phyloP scores from a whole-genome alignment of 2,888 invertebrate species.

The Nudaria mundana region DNA sequence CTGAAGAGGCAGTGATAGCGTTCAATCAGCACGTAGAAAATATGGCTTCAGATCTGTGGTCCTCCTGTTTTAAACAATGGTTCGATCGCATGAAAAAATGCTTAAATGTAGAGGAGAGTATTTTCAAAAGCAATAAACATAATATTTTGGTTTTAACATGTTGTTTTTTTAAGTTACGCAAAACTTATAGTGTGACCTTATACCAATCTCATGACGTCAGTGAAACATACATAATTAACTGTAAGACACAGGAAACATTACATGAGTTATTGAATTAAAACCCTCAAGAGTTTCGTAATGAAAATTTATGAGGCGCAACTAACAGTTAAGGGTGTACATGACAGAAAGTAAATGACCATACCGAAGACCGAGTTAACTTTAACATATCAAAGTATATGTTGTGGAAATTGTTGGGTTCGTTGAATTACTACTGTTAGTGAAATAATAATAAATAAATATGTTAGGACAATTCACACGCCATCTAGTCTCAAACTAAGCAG shows the following conservation, averaged over 20 bases:
- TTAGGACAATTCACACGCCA: too few species aligned
- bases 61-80: too few species aligned
- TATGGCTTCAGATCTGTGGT: too few species aligned
- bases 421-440: background rate
- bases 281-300: constrained; percentile 9
- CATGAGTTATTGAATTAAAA: constrained; percentile 3
- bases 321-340: constrained; percentile 10
- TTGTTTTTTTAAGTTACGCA: too few species aligned
- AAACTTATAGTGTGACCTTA: too few species aligned
- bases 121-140: background rate
- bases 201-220: background rate
- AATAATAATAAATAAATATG: background rate
- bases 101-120: too few species aligned
- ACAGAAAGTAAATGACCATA: constrained; percentile 2
- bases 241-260: background rate
- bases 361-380: constrained; percentile 1
- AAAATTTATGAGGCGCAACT: constrained; percentile 23
- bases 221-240: background rate
- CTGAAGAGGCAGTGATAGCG: too few species aligned
- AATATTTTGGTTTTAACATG: background rate
- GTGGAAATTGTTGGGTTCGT: background rate
- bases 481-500: too few species aligned
- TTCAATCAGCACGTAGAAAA: too few species aligned
- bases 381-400: constrained; percentile 1
- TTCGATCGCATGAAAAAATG: too few species aligned